Evolutionary conservation across 2,888 invertebrate genomes (phyloP).

Genomic region (Azorinus chamasolen): DNA sequence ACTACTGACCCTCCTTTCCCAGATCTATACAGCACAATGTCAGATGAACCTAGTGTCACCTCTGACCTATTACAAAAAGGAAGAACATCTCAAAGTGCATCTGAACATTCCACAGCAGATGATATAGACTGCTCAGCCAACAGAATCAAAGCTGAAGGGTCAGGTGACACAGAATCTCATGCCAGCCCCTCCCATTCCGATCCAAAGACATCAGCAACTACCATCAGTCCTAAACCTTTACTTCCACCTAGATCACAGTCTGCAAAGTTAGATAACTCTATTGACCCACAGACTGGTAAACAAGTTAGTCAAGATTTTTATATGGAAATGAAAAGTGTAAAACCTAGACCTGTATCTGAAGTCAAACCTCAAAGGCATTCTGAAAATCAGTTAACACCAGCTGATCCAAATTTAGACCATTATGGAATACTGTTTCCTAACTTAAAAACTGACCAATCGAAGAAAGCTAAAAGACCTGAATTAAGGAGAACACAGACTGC

Average conservation of each 20-base stretch:
- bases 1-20: neutral
- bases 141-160: too few relatives aligned
- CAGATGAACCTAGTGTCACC: too few relatives aligned
- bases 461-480: slow-evolving; percentile 28
- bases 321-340: slow-evolving; percentile 42
- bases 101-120: too few relatives aligned
- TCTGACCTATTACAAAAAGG: too few relatives aligned
- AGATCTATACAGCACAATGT: neutral
- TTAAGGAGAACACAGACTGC: slow-evolving; percentile 50
- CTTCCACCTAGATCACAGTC: slow-evolving; percentile 30
- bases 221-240: slow-evolving; percentile 35
- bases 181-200: too few relatives aligned
- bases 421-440: slow-evolving; percentile 61
- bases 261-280: slow-evolving; percentile 29
- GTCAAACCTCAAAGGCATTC: neutral
- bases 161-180: too few relatives aligned
- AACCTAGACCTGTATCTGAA: slow-evolving; percentile 12
- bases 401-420: slow-evolving; percentile 33
- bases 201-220: neutral
- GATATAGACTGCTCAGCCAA: too few relatives aligned
- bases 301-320: slow-evolving; percentile 40
- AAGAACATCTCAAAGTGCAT: too few relatives aligned
- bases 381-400: slow-evolving; percentile 7
- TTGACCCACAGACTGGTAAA: slow-evolving; percentile 28
- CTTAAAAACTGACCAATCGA: slow-evolving; percentile 33